Evolutionary conservation across 1,140 invertebrate species (phyloP).

Genomic region (Arctopsyche grandis): DNA sequence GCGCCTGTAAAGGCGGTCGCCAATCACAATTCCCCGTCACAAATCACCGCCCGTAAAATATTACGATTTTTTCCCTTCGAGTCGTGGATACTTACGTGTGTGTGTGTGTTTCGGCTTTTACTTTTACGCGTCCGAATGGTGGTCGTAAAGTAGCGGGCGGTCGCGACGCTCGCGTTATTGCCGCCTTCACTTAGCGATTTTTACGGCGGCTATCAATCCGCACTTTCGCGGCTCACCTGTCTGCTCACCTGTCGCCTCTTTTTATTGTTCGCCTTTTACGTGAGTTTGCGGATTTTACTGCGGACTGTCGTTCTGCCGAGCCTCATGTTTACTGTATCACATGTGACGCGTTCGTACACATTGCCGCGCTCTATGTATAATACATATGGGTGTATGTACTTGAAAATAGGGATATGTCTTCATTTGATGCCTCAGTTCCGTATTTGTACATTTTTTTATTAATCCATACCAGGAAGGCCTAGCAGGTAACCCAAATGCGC

Average conservation of each 20-base stretch:
- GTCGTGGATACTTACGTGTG: no score
- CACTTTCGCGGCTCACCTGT: conserved; percentile 42
- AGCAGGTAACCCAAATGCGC: no score
- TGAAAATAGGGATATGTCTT: no score
- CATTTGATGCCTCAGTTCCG: no score
- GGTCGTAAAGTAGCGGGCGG: conserved; percentile 9
- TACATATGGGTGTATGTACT: no score
- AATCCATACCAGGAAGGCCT: no score
- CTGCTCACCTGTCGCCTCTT: conserved; percentile 32
- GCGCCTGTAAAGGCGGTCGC: background rate
- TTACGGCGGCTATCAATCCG: conserved; percentile 51
- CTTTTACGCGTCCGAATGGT: conserved; percentile 27
- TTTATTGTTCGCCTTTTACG: conserved; percentile 47
- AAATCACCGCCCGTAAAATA: conserved; percentile 48
- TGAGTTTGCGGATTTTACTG: conserved; percentile 42
- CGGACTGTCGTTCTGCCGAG: background rate
- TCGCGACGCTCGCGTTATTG: conserved; percentile 36
- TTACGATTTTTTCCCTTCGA: conserved; percentile 40
- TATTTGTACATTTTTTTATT: no score
- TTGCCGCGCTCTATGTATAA: no score
- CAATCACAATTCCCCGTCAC: conserved; percentile 23
- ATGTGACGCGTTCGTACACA: background rate
- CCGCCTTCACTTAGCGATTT: conserved; percentile 54
- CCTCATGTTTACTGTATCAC: conserved; percentile 6
- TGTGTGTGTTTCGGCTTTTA: conserved; percentile 37